phyloP scores from a whole-genome alignment of 2,113 vertebrate species.

The Neotragus pygmaeus region DNA sequence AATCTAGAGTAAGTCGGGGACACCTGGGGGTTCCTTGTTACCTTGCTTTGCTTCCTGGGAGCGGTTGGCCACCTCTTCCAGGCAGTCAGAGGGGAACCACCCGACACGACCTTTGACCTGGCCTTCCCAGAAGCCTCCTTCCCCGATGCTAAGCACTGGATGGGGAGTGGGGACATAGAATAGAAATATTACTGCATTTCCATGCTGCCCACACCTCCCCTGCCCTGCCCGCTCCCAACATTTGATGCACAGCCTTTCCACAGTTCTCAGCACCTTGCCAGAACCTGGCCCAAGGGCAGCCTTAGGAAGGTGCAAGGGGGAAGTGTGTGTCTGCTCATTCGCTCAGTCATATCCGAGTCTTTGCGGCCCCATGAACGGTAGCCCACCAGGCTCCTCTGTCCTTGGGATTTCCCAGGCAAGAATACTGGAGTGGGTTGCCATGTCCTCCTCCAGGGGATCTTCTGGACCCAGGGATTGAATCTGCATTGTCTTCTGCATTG shows the following conservation, averaged over 20 bases:
- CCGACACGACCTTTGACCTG: conserved; percentile 91
- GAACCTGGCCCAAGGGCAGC: background rate
- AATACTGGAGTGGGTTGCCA: background rate
- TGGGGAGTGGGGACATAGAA: background rate
- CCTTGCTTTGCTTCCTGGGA: conserved; percentile 90
- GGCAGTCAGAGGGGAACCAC: conserved; percentile 94
- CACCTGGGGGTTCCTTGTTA: conserved; percentile 37
- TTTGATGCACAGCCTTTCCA: too few relatives aligned
- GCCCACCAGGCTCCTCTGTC: background rate
- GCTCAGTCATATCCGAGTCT: background rate
- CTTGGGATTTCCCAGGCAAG: background rate
- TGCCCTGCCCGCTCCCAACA: background rate
- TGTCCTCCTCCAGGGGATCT: background rate
- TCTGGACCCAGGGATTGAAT: background rate
- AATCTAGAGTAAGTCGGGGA: too few relatives aligned
- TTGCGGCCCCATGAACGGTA: background rate
- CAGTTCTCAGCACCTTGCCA: background rate
- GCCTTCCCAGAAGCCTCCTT: conserved; percentile 96
- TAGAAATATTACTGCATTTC: background rate
- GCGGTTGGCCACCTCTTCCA: conserved; percentile 91
- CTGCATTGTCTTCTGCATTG: background rate
- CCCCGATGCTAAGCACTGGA: conserved; percentile 92
- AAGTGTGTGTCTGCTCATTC: background rate
- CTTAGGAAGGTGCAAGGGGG: background rate
- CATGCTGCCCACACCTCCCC: background rate